Base-by-base conservation (phyloP, 2,113 vertebrate species). In the Tragelaphus imberbis region DNA sequence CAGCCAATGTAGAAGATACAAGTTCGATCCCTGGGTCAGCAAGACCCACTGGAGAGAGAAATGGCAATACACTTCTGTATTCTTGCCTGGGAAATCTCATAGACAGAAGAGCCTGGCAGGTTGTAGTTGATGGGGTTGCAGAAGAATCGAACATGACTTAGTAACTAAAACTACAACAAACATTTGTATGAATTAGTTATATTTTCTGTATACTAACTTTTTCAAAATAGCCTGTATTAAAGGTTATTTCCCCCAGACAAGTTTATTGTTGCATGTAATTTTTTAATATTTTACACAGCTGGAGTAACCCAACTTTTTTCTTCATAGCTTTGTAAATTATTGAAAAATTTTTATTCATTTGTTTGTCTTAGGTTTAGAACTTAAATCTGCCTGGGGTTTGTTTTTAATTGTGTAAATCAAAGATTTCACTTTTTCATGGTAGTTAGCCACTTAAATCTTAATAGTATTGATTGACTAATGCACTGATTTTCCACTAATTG, bases 281-380 rank as follows among this genome's bases (percentile, higher is more conserved):
- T 61, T 91, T 92, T 61, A 56, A 40, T 93, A 59, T 87, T 94
- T 92, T 90, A 53, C 27, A 27, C 19, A 91, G 17, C 65, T 92
- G 28, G 2, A 84, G 3, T 84, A 84, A 77, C 10, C 55, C 47
- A 44, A 1, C 30, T 92, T 93, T 89, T 95, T 33, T 12, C 58
- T 84, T 68, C 65, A 58, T 58, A 36, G 8, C n/a, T 86, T 84
- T 97, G n/a, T 94, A 86, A 88, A 79, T 90, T 79, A 93, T 61
- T 81, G 14, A 75, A 30, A 36, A 79, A 30, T 53, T 49, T 89
- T 90, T 84, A 28, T 92, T 95, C 77, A 10, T 68, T 91, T 87
- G 58, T 49, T 90, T 82, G 10, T 96, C 92, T 84, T 77, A 63
- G 7, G 7, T 94, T 94, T 92, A 91, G 80, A 92, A 84, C 36